phyloP scores from a whole-genome alignment of 2,888 invertebrate species.

The Acrocera orbiculus region DNA sequence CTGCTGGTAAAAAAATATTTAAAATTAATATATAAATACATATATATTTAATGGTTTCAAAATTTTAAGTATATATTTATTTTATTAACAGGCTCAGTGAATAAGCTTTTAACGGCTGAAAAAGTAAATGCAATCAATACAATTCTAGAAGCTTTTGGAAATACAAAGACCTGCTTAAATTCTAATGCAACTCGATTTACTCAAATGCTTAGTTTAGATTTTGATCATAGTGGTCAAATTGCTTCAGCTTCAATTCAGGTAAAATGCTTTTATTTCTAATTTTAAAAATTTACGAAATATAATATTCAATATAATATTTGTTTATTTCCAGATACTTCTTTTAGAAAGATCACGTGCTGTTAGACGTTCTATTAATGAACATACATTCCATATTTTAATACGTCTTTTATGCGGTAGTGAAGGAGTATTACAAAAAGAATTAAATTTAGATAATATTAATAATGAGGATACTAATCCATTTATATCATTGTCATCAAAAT shows the following conservation, averaged over 20 bases:
- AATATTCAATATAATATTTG: not conserved
- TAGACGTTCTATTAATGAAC: constrained; percentile 42
- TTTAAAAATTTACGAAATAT: too few relatives aligned
- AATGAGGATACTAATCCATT: constrained; percentile 54
- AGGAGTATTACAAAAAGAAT: constrained; percentile 60
- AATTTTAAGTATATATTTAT: not conserved
- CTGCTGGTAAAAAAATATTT: constrained; percentile 36
- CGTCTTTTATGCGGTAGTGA: constrained; percentile 54
- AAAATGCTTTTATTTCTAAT: constrained; percentile 6
- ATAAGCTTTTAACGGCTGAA: constrained; percentile 64
- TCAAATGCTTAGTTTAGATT: constrained; percentile 82
- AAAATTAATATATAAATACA: not conserved
- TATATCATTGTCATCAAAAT: constrained; percentile 56
- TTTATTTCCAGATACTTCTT: constrained; percentile 47
- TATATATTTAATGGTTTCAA: not conserved
- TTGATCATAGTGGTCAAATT: constrained; percentile 81
- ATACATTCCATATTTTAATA: constrained; percentile 33
- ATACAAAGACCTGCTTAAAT: constrained; percentile 70
- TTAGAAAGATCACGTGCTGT: constrained; percentile 61
- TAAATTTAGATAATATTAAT: constrained; percentile 59
- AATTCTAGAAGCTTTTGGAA: constrained; percentile 79
- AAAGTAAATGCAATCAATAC: constrained; percentile 69
- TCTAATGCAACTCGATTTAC: constrained; percentile 79
- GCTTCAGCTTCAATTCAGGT: constrained; percentile 80
- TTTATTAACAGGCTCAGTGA: constrained; percentile 34